Percentiles rank a stretch among this genome's conserved stretches.
Evolutionary conservation across 2,113 vertebrate genomes (phyloP).

Genomic region (Eublepharis macularius): DNA sequence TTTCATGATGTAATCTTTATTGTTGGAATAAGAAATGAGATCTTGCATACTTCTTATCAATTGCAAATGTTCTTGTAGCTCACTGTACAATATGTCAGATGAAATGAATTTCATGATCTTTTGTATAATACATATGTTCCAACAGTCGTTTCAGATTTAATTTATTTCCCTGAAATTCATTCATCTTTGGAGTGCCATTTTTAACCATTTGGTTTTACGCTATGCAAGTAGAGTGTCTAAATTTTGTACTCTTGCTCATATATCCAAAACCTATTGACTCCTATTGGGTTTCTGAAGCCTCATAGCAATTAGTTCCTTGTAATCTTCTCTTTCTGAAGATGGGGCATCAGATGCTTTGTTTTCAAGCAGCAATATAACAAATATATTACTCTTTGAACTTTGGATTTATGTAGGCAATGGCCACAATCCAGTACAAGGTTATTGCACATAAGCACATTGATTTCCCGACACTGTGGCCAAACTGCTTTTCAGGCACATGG

Average conservation of each 20-base stretch:
- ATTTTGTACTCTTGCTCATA: constrained; percentile 28
- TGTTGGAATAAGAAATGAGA: constrained; percentile 65
- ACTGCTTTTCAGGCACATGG: not conserved
- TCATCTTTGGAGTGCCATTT: constrained; percentile 63
- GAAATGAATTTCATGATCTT: constrained; percentile 68
- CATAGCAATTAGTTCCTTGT: constrained; percentile 32
- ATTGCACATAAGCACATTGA: not conserved
- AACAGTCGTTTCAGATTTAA: constrained; percentile 68
- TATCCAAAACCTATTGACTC: constrained; percentile 5
- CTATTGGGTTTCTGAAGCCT: constrained; percentile 21
- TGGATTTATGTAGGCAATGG: constrained; percentile 2
- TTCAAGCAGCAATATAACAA: not conserved
- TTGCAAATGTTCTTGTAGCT: constrained; percentile 63
- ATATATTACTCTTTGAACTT: constrained; percentile 30
- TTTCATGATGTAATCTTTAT: constrained; percentile 54
- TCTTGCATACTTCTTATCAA: constrained; percentile 42
- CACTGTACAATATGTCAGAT: constrained; percentile 62
- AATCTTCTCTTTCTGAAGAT: constrained; percentile 21
- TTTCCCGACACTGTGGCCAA: not conserved
- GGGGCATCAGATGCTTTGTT: constrained; percentile 13
- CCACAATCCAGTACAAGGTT: not conserved
- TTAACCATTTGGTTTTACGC: constrained; percentile 63
- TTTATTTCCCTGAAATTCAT: constrained; percentile 67
- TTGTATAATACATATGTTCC: constrained; percentile 70
- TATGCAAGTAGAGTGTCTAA: constrained; percentile 56